Percentiles rank a stretch among this genome's conserved stretches.
phyloP scores from a whole-genome alignment of 2,113 vertebrate genomes.

The Arvicanthis niloticus region DNA sequence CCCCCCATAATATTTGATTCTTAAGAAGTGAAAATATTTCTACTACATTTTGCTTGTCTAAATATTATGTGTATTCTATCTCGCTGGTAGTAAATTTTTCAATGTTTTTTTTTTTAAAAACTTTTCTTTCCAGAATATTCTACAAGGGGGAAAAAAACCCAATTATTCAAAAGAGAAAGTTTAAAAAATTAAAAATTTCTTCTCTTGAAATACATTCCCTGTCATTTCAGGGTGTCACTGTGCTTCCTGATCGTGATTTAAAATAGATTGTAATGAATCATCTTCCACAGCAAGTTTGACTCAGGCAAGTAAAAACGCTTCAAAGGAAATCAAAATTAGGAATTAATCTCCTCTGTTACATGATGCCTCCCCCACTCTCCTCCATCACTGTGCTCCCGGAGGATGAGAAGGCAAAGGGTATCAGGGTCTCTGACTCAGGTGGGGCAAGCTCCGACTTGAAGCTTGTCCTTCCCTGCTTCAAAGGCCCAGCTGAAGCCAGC shows the following conservation, averaged over 20 bases:
- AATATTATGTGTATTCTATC: constrained; percentile 46
- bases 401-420: neutral
- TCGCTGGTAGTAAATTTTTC: constrained; percentile 18
- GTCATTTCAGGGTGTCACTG: constrained; percentile 72
- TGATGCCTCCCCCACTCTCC: neutral
- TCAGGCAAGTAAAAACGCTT: constrained; percentile 79
- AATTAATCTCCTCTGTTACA: constrained; percentile 73
- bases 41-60: constrained; percentile 50
- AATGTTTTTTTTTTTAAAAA: neutral
- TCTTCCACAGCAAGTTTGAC: constrained; percentile 74
- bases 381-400: neutral
- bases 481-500: neutral
- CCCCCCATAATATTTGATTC: constrained; percentile 28
- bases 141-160: constrained; percentile 45
- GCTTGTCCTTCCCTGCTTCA: neutral
- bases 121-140: constrained; percentile 50
- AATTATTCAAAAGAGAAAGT: constrained; percentile 63
- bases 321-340: constrained; percentile 80
- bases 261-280: constrained; percentile 83
- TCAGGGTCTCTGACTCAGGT: neutral
- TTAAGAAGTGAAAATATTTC: neutral
- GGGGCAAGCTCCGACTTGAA: neutral
- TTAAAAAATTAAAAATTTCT: constrained; percentile 63
- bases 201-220: constrained; percentile 72
- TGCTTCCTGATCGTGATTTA: constrained; percentile 80